Base-by-base conservation (phyloP, 1,140 invertebrate genomes). In the Tachypleus tridentatus region DNA sequence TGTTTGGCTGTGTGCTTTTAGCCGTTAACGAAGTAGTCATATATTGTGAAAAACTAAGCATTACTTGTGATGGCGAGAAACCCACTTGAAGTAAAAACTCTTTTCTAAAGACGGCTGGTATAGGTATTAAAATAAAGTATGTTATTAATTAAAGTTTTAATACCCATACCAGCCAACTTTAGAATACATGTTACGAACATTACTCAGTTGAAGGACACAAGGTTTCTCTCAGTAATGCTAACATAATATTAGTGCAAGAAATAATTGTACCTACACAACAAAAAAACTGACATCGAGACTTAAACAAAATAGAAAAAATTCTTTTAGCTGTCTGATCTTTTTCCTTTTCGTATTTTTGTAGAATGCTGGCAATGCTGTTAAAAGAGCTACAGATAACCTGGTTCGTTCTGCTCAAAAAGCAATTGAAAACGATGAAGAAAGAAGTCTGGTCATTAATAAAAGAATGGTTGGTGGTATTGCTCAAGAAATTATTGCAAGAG, bases 341-440 rank as follows among this genome's bases (percentile, higher is more conserved):
- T 66, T 0, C 49, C 29, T 64, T 7, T 67, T 57, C 66, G 2
- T 29, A 29, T 65, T 70, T 53, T 62, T 78, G 57, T 74, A 96
- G 78, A 83, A 87, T 48, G 97, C 97, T 6, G 96, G 97, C 10
- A 97, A 97, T 75, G 93, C 94, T 9, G 96, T 99, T 1, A 98
- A 98, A 79, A 83, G 91, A 69, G 97, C 97, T 3, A 98, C 97
- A 0, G 96, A 99, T 76, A 96, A 96, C 78, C 78, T 99, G 67
- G 97, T 99, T 8, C 81, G 85, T 50, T 92, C 95, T 0, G 96
- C 96, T 0, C 87, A 96, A 71, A 90, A 97, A 75, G 89, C 91
- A 3, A 91, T 97, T 61, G 88, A 89, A 58, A 85, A 78, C 29
- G 72, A 87, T 51, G 91, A 96, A 71, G 94, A 97, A 72, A 80